phyloP scores from a whole-genome alignment of 92 coral and sea anemone genomes.

The Bergia puertoricense region DNA sequence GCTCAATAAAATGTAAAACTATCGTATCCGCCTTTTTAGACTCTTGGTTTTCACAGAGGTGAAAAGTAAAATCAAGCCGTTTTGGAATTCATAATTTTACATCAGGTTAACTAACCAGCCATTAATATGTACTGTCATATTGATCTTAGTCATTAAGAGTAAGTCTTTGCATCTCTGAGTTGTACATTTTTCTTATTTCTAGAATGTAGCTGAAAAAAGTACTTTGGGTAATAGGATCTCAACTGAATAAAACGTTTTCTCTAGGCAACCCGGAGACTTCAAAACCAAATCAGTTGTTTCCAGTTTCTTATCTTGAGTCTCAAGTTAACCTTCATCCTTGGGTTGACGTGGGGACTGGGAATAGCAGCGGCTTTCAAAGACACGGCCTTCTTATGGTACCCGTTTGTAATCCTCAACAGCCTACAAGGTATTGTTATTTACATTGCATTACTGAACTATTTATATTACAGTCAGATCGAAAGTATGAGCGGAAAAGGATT shows the following conservation, averaged over 20 bases:
- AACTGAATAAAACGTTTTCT: neutral
- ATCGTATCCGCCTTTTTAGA: neutral
- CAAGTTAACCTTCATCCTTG: neutral
- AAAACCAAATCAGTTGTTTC: neutral
- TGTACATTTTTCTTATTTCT: neutral
- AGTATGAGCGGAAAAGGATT: too few relatives aligned
- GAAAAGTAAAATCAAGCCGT: neutral
- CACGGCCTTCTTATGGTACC: neutral
- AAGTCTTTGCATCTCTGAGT: neutral
- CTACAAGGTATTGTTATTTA: neutral
- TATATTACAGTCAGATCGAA: too few relatives aligned
- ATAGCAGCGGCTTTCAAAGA: constrained; percentile 1
- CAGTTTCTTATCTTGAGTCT: neutral
- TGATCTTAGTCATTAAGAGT: neutral
- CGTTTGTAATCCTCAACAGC: constrained; percentile 3
- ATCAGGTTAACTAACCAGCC: neutral
- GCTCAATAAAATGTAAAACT: neutral
- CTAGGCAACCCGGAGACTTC: neutral
- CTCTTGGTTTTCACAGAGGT: neutral
- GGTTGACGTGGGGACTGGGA: constrained; percentile 17
- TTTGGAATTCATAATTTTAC: neutral
- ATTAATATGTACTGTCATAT: neutral
- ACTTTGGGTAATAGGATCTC: neutral
- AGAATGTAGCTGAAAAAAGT: neutral
- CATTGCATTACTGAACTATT: too few relatives aligned